Evolutionary conservation across 2,113 vertebrate genomes (phyloP).

Genomic region (Ia io): DNA sequence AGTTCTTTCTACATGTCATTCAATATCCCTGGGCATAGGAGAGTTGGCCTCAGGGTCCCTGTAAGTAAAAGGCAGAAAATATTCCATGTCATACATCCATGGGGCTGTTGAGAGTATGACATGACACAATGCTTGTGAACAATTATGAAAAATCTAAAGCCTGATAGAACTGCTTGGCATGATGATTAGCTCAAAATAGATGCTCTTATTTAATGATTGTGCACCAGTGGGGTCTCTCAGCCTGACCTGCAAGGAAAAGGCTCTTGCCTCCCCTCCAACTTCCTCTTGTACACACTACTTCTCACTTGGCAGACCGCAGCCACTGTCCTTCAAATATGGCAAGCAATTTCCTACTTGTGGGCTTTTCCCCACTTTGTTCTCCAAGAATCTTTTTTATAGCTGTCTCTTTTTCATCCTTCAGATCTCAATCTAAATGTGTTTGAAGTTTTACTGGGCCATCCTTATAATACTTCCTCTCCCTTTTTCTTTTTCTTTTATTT

Average conservation of each 20-base stretch:
- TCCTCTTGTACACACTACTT: too few species aligned
- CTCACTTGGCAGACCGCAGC: neutral
- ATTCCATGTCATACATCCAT: accelerated
- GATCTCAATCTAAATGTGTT: neutral
- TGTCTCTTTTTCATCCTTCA: neutral
- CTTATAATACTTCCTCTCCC: neutral
- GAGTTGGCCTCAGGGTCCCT: too few species aligned
- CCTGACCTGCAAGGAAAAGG: neutral
- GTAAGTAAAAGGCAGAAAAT: neutral
- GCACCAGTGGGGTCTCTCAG: too few species aligned
- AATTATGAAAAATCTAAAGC: neutral
- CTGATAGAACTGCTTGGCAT: neutral
- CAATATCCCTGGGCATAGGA: neutral
- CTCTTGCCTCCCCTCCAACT: neutral
- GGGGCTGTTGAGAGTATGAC: neutral
- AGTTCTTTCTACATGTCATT: neutral
- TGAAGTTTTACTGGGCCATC: neutral
- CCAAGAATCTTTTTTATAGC: neutral
- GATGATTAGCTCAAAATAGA: neutral
- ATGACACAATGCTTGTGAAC: neutral
- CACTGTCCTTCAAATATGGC: neutral
- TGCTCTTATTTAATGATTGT: neutral
- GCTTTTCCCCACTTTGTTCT: neutral
- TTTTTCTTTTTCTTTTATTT: too few species aligned
- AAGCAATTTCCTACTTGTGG: neutral